Percentiles rank a stretch among this genome's conserved stretches.
Conservation (phyloP, 2,797 vertebrate species). For the Novumbra hubbsi region DNA sequence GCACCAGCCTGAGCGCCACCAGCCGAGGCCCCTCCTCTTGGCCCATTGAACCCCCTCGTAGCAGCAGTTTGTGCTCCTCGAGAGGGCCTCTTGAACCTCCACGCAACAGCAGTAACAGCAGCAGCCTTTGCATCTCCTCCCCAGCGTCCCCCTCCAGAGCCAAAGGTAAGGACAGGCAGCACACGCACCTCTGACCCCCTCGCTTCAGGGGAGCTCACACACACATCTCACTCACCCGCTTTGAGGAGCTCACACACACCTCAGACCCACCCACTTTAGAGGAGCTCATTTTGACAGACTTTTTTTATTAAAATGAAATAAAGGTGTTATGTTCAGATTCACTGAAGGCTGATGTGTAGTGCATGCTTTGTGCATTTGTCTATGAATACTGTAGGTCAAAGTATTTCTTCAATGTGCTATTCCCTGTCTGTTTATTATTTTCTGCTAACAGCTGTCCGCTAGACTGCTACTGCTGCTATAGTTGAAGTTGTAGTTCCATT, state of each 20-base stretch:
- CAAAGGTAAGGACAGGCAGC: constrained; percentile 73
- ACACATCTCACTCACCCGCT: constrained; percentile 79
- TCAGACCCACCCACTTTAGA: constrained; percentile 69
- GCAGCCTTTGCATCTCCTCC: constrained; percentile 73
- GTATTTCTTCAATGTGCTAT: neutral
- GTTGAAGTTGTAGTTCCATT: neutral
- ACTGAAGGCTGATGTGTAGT: neutral
- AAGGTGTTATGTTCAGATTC: neutral
- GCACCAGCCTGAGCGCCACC: constrained; percentile 22
- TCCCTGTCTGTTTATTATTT: neutral
- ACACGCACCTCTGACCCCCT: constrained; percentile 72
- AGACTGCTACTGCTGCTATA: neutral
- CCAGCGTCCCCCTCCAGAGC: constrained; percentile 76
- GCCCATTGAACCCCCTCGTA: neutral
- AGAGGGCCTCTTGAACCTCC: neutral
- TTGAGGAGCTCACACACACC: constrained; percentile 26
- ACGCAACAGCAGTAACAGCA: constrained; percentile 10
- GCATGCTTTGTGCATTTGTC: neutral
- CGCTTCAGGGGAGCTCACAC: constrained; percentile 48
- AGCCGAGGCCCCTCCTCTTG: neutral
- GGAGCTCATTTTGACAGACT: neutral
- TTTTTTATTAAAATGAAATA: neutral
- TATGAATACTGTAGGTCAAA: neutral
- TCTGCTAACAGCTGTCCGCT: neutral
- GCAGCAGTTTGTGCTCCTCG: neutral